These are phyloP conservation scores for Drosophila orena DNA, from an alignment of 1,140 invertebrate species.

Conservation along the genomic window DNA sequence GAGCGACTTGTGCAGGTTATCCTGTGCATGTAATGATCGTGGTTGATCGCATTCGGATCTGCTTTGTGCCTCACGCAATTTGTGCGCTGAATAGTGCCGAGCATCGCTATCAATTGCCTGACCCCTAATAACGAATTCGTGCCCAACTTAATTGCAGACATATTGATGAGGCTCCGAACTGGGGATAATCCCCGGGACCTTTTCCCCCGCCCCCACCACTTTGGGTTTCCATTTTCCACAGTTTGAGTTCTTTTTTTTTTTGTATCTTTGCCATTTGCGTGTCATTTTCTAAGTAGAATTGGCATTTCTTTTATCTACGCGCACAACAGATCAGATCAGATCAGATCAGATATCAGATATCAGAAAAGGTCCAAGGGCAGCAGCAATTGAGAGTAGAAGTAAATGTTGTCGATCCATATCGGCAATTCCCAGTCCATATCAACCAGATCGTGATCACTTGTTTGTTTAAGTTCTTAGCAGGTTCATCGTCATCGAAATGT, in stretches of 20 bases:
- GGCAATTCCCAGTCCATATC: neutral
- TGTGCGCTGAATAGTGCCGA: conserved; percentile 37
- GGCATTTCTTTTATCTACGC: conserved; percentile 67
- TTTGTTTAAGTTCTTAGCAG: conserved; percentile 80
- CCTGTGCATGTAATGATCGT: conserved; percentile 55
- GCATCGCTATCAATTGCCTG: conserved; percentile 59
- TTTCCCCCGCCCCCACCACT: conserved; percentile 14
- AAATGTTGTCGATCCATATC: conserved; percentile 66
- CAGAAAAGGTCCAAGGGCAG: conserved; percentile 55
- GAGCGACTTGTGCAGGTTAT: conserved; percentile 48
- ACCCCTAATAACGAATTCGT: conserved; percentile 66
- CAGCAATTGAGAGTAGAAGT: conserved; percentile 76
- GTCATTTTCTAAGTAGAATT: conserved; percentile 76
- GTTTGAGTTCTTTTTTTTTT: conserved; percentile 19
- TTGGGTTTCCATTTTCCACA: conserved; percentile 22
- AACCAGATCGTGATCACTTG: conserved; percentile 67
- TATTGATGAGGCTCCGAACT: conserved; percentile 49
- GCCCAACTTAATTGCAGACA: conserved; percentile 65
- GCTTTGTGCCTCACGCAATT: conserved; percentile 61
- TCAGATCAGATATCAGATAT: conserved; percentile 62
- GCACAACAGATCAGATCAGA: conserved; percentile 57
- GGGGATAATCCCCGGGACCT: conserved; percentile 50
- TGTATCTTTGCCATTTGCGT: conserved; percentile 72
- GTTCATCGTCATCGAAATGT: conserved; percentile 60
- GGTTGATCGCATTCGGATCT: conserved; percentile 34